Percentiles rank a stretch among this genome's conserved stretches.
phyloP scores from a whole-genome alignment of 64 coral and sea anemone genomes.

The Porites lutea region DNA sequence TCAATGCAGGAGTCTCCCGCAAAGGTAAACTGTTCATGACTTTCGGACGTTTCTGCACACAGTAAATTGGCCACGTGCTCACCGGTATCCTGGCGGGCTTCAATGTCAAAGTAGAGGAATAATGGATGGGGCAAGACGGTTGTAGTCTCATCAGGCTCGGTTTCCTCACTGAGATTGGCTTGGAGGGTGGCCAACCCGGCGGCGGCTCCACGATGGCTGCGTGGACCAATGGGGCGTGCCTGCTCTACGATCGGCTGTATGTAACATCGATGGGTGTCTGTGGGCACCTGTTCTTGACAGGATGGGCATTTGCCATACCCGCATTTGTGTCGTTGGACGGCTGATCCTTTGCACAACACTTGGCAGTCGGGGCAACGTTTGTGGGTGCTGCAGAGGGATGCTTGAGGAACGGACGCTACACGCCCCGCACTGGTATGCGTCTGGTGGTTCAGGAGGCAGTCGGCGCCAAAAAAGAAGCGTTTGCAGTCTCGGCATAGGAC shows the following conservation, averaged over 20 bases:
- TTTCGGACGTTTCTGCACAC: background rate
- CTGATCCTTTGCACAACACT: too few species aligned
- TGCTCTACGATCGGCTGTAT: too few species aligned
- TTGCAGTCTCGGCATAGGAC: background rate
- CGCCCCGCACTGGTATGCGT: background rate
- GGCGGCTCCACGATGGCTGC: too few species aligned
- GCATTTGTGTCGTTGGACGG: too few species aligned
- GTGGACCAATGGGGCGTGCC: too few species aligned
- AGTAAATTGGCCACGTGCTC: background rate
- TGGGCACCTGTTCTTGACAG: too few species aligned
- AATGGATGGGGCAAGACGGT: background rate
- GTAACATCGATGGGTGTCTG: too few species aligned
- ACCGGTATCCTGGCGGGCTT: background rate
- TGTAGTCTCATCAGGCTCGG: too few species aligned
- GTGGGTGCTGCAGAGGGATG: background rate
- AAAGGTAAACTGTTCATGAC: background rate
- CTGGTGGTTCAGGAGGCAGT: background rate
- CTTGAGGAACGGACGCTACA: too few species aligned
- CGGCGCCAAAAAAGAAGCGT: background rate
- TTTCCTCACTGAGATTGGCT: background rate
- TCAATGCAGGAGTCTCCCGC: background rate
- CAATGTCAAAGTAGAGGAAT: slow-evolving; percentile 3
- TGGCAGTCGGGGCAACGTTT: too few species aligned
- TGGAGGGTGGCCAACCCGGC: too few species aligned
- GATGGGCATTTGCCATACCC: too few species aligned